phyloP scores from a whole-genome alignment of 2,113 vertebrate genomes.

The Stigmatopora argus region DNA sequence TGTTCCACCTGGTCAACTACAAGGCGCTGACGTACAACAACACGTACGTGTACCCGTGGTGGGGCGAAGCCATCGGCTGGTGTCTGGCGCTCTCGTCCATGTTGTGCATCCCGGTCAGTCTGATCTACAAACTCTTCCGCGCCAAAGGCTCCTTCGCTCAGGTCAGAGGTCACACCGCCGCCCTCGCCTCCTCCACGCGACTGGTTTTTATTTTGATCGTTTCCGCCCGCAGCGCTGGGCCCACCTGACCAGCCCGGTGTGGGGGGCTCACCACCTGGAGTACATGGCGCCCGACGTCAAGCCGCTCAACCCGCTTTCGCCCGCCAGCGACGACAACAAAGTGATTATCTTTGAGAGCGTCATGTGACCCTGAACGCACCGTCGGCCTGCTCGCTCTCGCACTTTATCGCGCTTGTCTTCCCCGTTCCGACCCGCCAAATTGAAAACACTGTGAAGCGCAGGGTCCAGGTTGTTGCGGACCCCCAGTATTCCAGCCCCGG shows the following conservation, averaged over 20 bases:
- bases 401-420: slow-evolving; percentile 8
- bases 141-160: slow-evolving; percentile 72
- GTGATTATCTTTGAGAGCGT: slow-evolving; percentile 79
- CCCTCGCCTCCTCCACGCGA: background rate
- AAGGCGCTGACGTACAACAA: slow-evolving; percentile 79
- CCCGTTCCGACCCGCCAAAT: background rate
- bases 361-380: slow-evolving; percentile 60
- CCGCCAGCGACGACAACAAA: slow-evolving; percentile 69
- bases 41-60: slow-evolving; percentile 77
- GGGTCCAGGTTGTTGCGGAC: background rate
- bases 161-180: slow-evolving; percentile 45
- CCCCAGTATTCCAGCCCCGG: background rate
- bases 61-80: slow-evolving; percentile 81
- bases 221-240: slow-evolving; percentile 67
- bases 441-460: slow-evolving; percentile 6
- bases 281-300: slow-evolving; percentile 75
- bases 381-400: background rate
- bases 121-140: slow-evolving; percentile 73
- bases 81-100: slow-evolving; percentile 77
- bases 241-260: slow-evolving; percentile 71
- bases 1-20: slow-evolving; percentile 80
- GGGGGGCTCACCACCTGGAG: slow-evolving; percentile 75
- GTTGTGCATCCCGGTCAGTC: slow-evolving; percentile 75
- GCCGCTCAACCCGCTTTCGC: slow-evolving; percentile 62
- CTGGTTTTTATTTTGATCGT: background rate